These are phyloP conservation scores for Drosophila sturtevanti DNA, from an alignment of 1,140 invertebrate genomes.

Conservation along the genomic window DNA sequence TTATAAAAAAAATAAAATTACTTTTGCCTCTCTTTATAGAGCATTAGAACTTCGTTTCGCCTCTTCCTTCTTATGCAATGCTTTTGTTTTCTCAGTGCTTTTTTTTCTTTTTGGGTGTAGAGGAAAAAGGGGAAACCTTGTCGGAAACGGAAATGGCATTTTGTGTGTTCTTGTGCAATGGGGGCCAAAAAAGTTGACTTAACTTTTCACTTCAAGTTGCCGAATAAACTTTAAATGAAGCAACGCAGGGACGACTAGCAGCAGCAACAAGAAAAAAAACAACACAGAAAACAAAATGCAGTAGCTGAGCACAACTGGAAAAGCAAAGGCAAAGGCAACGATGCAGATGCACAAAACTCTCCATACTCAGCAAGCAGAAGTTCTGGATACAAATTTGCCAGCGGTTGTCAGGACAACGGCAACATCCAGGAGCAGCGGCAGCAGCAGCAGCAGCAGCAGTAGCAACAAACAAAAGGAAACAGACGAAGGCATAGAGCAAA, in stretches of 20 bases:
- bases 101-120: conserved; percentile 51
- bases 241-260: conserved; percentile 15
- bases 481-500: conserved; percentile 20
- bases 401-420: conserved; percentile 59
- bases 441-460: too few species aligned
- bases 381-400: conserved; percentile 52
- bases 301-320: background rate
- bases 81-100: conserved; percentile 34
- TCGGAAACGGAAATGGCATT: conserved; percentile 80
- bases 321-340: conserved; percentile 55
- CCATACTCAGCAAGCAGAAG: conserved; percentile 1
- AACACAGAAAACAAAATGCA: background rate
- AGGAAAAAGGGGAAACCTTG: conserved; percentile 60
- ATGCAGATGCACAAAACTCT: conserved; percentile 64
- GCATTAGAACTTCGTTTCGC: conserved; percentile 6
- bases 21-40: background rate
- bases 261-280: background rate
- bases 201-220: conserved; percentile 78
- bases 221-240: conserved; percentile 76
- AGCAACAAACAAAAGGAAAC: conserved; percentile 28
- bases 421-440: conserved; percentile 24
- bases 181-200: conserved; percentile 67
- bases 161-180: conserved; percentile 65
- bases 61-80: conserved; percentile 11
- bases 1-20: background rate